These are phyloP conservation scores for Chrysochloris asiatica DNA, from an alignment of 2,113 vertebrate genomes.

Conservation along the genomic window DNA sequence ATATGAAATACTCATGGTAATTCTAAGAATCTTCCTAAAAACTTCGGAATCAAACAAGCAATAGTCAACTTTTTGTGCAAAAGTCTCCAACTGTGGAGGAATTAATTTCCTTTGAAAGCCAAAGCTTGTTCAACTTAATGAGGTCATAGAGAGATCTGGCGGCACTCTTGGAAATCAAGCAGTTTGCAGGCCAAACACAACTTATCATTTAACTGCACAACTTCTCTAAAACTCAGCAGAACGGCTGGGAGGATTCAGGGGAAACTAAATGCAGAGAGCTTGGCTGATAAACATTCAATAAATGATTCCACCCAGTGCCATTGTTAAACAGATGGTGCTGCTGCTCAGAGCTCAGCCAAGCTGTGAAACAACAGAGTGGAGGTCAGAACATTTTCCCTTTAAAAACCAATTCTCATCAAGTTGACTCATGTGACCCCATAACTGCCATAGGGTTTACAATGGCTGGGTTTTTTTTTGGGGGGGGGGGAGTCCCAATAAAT, in stretches of 20 bases:
- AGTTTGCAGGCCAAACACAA: background rate
- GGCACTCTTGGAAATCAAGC: background rate
- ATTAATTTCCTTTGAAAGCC: conserved; percentile 13
- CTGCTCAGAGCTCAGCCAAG: background rate
- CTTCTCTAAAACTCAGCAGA: background rate
- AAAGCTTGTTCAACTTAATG: background rate
- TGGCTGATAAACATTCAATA: background rate
- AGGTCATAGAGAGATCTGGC: background rate
- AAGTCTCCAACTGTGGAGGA: conserved; percentile 33
- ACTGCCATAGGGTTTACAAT: background rate
- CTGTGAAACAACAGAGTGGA: background rate
- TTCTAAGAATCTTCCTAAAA: background rate
- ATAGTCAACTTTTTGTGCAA: conserved; percentile 21
- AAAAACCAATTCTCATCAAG: background rate
- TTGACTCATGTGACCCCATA: too few species aligned
- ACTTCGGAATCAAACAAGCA: conserved; percentile 3
- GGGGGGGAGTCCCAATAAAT: background rate
- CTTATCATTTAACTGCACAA: background rate
- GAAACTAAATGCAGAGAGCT: background rate
- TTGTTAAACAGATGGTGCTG: background rate
- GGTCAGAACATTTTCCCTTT: background rate
- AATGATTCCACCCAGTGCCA: background rate
- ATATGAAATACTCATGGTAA: background rate
- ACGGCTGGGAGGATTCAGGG: background rate
- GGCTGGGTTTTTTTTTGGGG: background rate